Base-by-base conservation (phyloP, 2,888 invertebrate species). In the Argyresthia goedartella region DNA sequence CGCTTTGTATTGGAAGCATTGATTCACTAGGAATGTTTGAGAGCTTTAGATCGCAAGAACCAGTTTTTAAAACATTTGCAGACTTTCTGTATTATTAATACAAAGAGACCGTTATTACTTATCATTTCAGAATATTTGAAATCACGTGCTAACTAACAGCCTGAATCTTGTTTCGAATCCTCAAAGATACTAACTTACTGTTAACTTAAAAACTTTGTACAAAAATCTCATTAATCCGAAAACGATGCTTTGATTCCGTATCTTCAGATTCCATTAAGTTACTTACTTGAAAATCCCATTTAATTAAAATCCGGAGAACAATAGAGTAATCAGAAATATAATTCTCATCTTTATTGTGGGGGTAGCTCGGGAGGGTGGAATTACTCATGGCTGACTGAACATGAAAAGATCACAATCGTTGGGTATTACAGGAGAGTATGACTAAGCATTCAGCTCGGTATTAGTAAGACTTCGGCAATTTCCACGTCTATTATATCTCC, bases 401-500 rank as follows among this genome's bases (percentile, higher is more conserved):
- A 82, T 79, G 81, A 79, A 80, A 80, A 80, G 81, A 82, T 84
- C 75, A 70, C 75, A 81, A 84, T 84, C 81, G 65, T 56, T 57
- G 61, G 63, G 67, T 68, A 76, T 77, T 78, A 77, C 64, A 33
- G 34, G 35, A 15, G 55, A 58, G 68, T 74, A 73, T 77, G 76
- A 78, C 68, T 54, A 53, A 56, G 70, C 68, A 59, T 68, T 65
- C 60, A 56, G 59, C 56, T 62, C 16, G 44, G 47, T 47, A 47
- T 51, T 51, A 44, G 34, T 51, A 45, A 11, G 46, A 13, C 45
- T 33, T 51, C 34, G 14, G 47, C 33, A 9, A 25, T 33, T 47
- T 47, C 33, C 14, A 44, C 9, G 14, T 44, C 14, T 15, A 44
- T 44, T 8, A 13, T 44, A 13, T 14, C 13, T 15, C 2, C 15